A percentile compares a stretch with the other conserved stretches of the same genome.
Conservation (phyloP, 2,113 vertebrate species). For the Elaphurus davidianus region DNA sequence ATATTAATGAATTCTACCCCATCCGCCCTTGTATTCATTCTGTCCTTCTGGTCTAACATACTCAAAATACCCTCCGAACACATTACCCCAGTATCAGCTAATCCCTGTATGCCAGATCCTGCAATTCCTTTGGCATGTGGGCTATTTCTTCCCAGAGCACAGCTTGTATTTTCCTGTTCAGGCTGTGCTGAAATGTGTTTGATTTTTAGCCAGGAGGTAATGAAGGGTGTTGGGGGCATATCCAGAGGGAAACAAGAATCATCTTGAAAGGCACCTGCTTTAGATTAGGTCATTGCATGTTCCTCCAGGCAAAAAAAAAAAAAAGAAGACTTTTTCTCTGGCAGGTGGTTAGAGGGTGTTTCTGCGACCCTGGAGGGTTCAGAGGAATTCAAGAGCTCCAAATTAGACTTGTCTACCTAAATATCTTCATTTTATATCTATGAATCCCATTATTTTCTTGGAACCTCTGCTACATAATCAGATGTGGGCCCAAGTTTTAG, state of each 20-base stretch:
- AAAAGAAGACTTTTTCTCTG: neutral
- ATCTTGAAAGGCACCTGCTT: slow-evolving; percentile 63
- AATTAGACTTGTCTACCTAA: neutral
- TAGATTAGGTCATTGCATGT: neutral
- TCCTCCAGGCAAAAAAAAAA: neutral
- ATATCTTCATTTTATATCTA: neutral
- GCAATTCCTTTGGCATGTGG: neutral
- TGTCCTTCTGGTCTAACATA: neutral
- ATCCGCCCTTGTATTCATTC: neutral
- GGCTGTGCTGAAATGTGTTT: slow-evolving; percentile 54
- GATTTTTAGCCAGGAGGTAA: slow-evolving; percentile 50
- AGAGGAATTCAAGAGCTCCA: slow-evolving; percentile 25
- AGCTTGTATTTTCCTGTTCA: slow-evolving; percentile 52
- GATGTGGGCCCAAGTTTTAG: neutral
- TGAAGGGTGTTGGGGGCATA: slow-evolving; percentile 18
- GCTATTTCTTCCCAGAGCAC: slow-evolving; percentile 38
- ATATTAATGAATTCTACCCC: neutral
- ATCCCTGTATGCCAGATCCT: neutral
- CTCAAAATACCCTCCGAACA: neutral
- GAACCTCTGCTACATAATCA: neutral
- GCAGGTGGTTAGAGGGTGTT: slow-evolving; percentile 24
- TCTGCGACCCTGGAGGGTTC: neutral
- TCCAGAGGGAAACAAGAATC: slow-evolving; percentile 52
- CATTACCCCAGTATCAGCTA: neutral
- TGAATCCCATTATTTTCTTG: neutral